Evolutionary conservation across 2,113 vertebrate genomes (phyloP).

Genomic region (Bos javanicus): DNA sequence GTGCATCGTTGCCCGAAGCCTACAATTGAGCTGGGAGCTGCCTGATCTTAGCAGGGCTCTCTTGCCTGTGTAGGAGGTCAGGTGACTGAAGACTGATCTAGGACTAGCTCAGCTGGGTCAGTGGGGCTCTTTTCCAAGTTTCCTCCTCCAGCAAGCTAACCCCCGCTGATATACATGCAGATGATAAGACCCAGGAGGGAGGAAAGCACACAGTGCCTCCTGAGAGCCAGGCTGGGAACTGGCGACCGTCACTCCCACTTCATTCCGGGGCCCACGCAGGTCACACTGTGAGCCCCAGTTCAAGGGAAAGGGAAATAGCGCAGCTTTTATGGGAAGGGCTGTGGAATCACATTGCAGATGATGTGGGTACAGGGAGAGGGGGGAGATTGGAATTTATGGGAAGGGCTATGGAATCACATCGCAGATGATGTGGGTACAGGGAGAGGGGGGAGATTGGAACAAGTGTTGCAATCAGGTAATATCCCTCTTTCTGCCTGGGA

Average conservation of each 20-base stretch:
- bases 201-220: background rate
- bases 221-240: too few species aligned
- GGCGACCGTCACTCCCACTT: background rate
- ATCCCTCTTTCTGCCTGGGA: background rate
- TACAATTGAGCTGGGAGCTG: background rate
- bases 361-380: background rate
- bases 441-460: background rate
- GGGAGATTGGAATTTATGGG: background rate
- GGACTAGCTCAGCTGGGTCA: background rate
- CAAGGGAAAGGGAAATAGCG: background rate
- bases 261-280: background rate
- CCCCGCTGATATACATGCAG: too few species aligned
- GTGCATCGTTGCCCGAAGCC: background rate
- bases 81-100: background rate
- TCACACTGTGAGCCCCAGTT: background rate
- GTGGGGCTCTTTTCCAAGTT: background rate
- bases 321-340: background rate
- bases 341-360: background rate
- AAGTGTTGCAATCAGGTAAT: background rate
- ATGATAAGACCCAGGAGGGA: background rate
- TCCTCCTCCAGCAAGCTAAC: background rate
- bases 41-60: background rate
- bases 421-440: background rate
- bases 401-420: background rate
- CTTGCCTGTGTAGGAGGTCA: background rate